Conservation (phyloP, 2,113 vertebrate genomes). For the Xiphophorus hellerii region DNA sequence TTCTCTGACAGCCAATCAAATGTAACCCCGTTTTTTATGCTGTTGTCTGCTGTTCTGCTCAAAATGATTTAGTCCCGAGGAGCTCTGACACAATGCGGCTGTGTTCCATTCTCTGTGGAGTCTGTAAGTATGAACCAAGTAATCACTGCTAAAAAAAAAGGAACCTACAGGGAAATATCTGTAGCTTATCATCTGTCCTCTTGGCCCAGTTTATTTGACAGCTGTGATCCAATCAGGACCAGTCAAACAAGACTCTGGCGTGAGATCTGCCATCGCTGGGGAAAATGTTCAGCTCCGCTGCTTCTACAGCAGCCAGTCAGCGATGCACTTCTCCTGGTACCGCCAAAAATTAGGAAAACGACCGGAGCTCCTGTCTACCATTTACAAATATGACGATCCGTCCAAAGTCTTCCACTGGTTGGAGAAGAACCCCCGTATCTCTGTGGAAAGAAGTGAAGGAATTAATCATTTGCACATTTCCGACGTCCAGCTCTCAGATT, state of each 20-base stretch:
- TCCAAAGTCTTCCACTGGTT: constrained; percentile 33
- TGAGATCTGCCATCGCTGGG: constrained; percentile 31
- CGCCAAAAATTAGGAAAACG: constrained; percentile 42
- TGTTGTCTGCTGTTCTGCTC: not conserved
- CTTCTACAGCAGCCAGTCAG: constrained; percentile 40
- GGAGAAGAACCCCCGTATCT: constrained; percentile 47
- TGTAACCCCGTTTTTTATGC: constrained; percentile 16
- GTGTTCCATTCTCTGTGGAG: constrained; percentile 22
- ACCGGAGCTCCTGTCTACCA: constrained; percentile 55
- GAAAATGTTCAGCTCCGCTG: constrained; percentile 59
- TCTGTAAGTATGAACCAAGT: constrained; percentile 33
- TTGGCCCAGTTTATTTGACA: constrained; percentile 17
- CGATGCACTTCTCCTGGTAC: constrained; percentile 75
- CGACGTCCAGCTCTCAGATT: constrained; percentile 48
- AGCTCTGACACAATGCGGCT: constrained; percentile 32
- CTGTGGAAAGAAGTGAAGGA: constrained; percentile 26
- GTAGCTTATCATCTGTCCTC: not conserved
- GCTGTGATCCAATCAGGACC: constrained; percentile 1
- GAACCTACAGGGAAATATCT: not conserved
- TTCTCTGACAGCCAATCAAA: constrained; percentile 45
- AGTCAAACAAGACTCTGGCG: constrained; percentile 39
- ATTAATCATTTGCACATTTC: constrained; percentile 58
- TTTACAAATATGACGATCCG: constrained; percentile 54
- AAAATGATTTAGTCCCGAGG: not conserved
- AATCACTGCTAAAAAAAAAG: too few relatives aligned